These are phyloP conservation scores for Brachionus sp. DNA, from an alignment of 1,140 invertebrate genomes.

Conservation along the genomic window DNA sequence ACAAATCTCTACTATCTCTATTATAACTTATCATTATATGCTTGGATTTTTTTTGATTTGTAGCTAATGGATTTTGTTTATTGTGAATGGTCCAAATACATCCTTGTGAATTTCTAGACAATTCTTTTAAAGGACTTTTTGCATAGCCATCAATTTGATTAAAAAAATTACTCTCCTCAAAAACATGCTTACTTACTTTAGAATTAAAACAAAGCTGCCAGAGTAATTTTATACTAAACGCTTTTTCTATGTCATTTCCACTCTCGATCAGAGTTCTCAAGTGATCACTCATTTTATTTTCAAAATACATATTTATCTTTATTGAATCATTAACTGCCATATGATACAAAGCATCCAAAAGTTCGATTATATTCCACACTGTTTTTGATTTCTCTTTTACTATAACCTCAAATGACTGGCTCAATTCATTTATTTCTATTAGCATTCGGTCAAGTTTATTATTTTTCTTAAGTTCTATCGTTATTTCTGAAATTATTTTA, in stretches of 20 bases:
- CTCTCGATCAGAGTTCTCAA: not conserved
- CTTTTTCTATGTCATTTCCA: conserved; percentile 20
- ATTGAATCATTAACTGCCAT: conserved; percentile 22
- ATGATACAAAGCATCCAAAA: not conserved
- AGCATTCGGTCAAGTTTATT: not conserved
- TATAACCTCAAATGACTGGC: not conserved
- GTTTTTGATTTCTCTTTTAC: not conserved
- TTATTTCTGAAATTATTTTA: not conserved
- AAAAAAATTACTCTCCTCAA: not conserved
- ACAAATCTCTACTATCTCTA: not conserved
- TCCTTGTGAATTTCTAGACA: not conserved
- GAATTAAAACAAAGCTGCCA: conserved; percentile 3
- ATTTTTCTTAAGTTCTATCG: not conserved
- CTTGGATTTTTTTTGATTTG: not conserved
- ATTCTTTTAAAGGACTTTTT: not conserved
- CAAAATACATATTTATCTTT: not conserved
- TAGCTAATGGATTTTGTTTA: not conserved
- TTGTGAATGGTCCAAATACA: not conserved
- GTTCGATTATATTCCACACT: not conserved
- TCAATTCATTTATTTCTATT: not conserved
- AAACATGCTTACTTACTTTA: not conserved
- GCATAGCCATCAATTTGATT: not conserved
- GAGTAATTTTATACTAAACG: not conserved
- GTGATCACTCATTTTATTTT: not conserved
- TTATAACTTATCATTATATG: conserved; percentile 43